A percentile compares a stretch with the other conserved stretches of the same genome.
phyloP scores from a whole-genome alignment of 2,113 vertebrate genomes.

The Gymnorhina tibicen region DNA sequence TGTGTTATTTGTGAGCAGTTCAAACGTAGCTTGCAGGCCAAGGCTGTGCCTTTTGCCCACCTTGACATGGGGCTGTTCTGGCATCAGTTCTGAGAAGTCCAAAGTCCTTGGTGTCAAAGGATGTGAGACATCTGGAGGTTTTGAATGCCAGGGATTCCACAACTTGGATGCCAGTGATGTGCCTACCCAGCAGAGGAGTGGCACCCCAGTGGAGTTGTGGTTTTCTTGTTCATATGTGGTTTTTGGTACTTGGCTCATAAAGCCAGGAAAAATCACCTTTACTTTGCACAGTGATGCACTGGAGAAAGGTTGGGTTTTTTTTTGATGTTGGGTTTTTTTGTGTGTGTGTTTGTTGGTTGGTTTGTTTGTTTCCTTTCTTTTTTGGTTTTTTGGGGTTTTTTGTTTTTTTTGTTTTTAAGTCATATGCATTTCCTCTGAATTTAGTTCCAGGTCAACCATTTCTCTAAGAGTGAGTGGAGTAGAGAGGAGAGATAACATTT shows the following conservation, averaged over 20 bases:
- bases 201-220: background rate
- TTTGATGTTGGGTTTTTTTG: background rate
- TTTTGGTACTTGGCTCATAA: background rate
- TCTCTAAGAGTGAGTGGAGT: background rate
- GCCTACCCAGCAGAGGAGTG: background rate
- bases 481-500: background rate
- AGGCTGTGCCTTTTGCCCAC: background rate
- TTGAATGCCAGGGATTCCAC: background rate
- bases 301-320: background rate
- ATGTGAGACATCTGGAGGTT: background rate
- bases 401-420: background rate
- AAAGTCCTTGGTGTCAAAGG: background rate
- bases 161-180: background rate
- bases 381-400: background rate
- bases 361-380: background rate
- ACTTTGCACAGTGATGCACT: background rate
- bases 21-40: fast-evolving
- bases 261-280: background rate
- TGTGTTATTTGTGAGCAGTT: background rate
- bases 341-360: fast-evolving
- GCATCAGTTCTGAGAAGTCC: background rate
- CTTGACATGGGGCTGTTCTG: background rate
- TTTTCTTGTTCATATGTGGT: background rate
- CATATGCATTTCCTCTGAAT: background rate
- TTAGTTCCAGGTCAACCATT: background rate